A percentile compares a stretch with the other conserved stretches of the same genome.
Evolutionary conservation across 2,113 vertebrate genomes (phyloP).

Genomic region (Apodemus sylvaticus): DNA sequence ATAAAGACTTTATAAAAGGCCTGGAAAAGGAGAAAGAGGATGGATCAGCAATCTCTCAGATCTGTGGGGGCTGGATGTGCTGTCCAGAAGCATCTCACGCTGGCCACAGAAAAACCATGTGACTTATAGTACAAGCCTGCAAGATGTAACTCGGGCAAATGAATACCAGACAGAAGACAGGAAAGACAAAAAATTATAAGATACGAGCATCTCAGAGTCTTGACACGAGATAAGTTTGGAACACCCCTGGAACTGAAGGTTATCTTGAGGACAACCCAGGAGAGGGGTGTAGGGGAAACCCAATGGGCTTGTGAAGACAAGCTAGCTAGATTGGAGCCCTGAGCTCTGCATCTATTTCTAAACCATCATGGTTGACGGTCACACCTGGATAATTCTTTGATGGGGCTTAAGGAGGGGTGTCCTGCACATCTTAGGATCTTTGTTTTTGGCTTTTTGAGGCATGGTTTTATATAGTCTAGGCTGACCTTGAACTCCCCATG

Average conservation of each 20-base stretch:
- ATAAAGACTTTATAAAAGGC: slow-evolving; percentile 95
- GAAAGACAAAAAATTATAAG: background rate
- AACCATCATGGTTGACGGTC: background rate
- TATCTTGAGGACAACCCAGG: background rate
- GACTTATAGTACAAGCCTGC: background rate
- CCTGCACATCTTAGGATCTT: background rate
- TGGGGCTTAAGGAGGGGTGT: background rate
- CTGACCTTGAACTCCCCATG: background rate
- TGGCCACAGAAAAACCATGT: background rate
- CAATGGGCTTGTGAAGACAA: background rate
- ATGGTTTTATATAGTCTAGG: background rate
- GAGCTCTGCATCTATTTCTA: background rate
- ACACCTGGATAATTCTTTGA: background rate
- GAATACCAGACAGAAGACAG: background rate
- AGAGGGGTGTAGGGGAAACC: rapidly evolving
- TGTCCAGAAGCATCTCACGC: background rate
- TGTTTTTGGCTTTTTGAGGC: background rate
- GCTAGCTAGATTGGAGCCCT: background rate
- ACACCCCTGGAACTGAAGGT: background rate
- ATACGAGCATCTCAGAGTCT: background rate
- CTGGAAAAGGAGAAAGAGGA: slow-evolving; percentile 84
- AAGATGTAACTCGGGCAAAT: background rate
- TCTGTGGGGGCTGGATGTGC: background rate
- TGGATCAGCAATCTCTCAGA: slow-evolving; percentile 35
- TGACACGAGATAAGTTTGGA: background rate